A percentile compares a stretch with the other conserved stretches of the same genome.
Conservation (phyloP, 2,797 vertebrate genomes). For the Smutsia temminckii region DNA sequence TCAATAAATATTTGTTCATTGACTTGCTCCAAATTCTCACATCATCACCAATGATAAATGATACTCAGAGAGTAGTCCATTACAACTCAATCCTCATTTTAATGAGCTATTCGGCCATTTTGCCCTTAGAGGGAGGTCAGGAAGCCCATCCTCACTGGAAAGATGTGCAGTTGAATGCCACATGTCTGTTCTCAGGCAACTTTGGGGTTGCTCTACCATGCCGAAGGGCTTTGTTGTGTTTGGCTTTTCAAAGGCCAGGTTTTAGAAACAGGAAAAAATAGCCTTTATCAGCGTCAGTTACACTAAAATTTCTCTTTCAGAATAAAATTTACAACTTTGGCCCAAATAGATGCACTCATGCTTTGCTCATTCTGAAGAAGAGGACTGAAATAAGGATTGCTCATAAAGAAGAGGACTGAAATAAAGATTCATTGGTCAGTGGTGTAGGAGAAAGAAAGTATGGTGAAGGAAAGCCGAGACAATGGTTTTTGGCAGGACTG, state of each 20-base stretch:
- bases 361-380: not conserved
- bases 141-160: not conserved
- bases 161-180: not conserved
- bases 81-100: not conserved
- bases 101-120: not conserved
- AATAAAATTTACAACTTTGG: conserved; percentile 39
- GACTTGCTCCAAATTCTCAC: conserved; percentile 37
- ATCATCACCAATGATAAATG: not conserved
- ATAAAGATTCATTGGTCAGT: not conserved
- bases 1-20: conserved; percentile 43
- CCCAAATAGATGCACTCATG: conserved; percentile 3
- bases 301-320: conserved; percentile 13
- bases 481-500: not conserved
- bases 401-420: not conserved
- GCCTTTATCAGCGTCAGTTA: not conserved
- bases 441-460: not conserved
- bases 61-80: not conserved
- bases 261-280: conserved; percentile 35
- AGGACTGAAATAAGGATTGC: not conserved
- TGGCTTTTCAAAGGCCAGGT: conserved; percentile 1
- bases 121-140: not conserved
- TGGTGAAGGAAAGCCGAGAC: not conserved
- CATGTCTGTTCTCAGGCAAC: not conserved
- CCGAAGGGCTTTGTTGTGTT: not conserved
- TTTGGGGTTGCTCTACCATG: not conserved